phyloP scores from a whole-genome alignment of 2,888 invertebrate species.

The Netelia virgata region DNA sequence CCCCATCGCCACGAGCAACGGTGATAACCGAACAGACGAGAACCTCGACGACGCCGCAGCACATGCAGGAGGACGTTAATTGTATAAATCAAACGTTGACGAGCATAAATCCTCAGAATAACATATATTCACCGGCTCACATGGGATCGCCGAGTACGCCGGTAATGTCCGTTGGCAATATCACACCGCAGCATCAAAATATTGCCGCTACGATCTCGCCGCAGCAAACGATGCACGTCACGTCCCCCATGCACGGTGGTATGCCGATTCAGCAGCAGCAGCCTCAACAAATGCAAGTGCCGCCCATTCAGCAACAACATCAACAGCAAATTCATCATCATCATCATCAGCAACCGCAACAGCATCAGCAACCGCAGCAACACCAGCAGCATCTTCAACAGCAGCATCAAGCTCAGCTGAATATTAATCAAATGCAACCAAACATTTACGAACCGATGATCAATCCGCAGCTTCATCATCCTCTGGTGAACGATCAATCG shows the following conservation, averaged over 20 bases:
- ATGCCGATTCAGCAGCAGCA: slow-evolving; percentile 73
- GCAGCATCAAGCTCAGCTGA: slow-evolving; percentile 68
- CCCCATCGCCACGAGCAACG: slow-evolving; percentile 85
- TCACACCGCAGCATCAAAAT: slow-evolving; percentile 78
- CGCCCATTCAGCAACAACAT: slow-evolving; percentile 52
- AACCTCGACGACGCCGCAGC: slow-evolving; percentile 81
- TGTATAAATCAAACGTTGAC: slow-evolving; percentile 77
- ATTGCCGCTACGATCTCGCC: slow-evolving; percentile 73
- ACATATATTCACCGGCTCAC: slow-evolving; percentile 83
- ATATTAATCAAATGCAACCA: slow-evolving; percentile 75
- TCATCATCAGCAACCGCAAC: slow-evolving; percentile 36
- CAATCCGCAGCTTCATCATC: slow-evolving; percentile 79
- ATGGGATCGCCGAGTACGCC: slow-evolving; percentile 81
- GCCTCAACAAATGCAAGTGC: slow-evolving; percentile 29
- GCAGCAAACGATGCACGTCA: slow-evolving; percentile 75
- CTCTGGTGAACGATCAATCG: slow-evolving; percentile 74
- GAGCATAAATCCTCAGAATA: slow-evolving; percentile 79
- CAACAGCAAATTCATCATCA: slow-evolving; percentile 39
- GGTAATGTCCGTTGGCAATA: slow-evolving; percentile 75
- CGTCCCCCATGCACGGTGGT: slow-evolving; percentile 77
- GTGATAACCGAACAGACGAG: slow-evolving; percentile 83
- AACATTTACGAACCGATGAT: slow-evolving; percentile 80
- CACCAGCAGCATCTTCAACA: slow-evolving; percentile 54
- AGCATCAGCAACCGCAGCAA: slow-evolving; percentile 12
- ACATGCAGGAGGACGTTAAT: slow-evolving; percentile 79